These are phyloP conservation scores for Micrastur ruficollis DNA, from an alignment of 2,797 vertebrate genomes.

Conservation along the genomic window DNA sequence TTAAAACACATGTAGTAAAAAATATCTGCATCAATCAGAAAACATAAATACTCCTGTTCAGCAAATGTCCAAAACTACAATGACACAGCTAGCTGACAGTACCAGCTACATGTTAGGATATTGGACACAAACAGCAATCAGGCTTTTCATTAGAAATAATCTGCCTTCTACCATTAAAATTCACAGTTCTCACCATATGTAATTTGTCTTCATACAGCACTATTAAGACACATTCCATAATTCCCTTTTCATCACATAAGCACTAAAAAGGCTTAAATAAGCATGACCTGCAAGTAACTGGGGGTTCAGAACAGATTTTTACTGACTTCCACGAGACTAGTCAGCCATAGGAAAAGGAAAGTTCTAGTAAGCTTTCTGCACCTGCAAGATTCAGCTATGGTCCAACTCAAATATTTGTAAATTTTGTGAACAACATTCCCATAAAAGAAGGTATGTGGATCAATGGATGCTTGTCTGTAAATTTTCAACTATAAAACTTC, in stretches of 20 bases:
- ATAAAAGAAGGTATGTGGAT: conserved; percentile 17
- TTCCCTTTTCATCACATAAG: conserved; percentile 16
- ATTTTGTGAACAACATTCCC: neutral
- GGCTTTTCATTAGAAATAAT: neutral
- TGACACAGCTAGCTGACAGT: neutral
- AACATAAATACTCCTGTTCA: neutral
- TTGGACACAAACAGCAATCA: neutral
- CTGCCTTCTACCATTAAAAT: conserved; percentile 5
- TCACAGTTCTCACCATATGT: neutral
- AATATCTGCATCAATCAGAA: neutral
- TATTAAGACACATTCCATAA: conserved; percentile 8
- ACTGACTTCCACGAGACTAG: neutral
- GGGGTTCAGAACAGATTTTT: neutral
- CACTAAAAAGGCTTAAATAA: conserved; percentile 22
- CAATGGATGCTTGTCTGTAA: neutral
- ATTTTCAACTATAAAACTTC: neutral
- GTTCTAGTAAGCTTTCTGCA: neutral
- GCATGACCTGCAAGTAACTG: neutral
- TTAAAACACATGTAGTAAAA: neutral
- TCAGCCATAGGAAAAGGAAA: neutral
- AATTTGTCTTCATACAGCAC: conserved; percentile 34
- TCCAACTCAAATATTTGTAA: conserved; percentile 60
- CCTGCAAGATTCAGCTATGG: conserved; percentile 8
- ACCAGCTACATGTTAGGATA: neutral
- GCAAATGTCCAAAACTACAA: neutral